These are phyloP conservation scores for Zapornia atra DNA, from an alignment of 2,113 vertebrate genomes.

Conservation along the genomic window DNA sequence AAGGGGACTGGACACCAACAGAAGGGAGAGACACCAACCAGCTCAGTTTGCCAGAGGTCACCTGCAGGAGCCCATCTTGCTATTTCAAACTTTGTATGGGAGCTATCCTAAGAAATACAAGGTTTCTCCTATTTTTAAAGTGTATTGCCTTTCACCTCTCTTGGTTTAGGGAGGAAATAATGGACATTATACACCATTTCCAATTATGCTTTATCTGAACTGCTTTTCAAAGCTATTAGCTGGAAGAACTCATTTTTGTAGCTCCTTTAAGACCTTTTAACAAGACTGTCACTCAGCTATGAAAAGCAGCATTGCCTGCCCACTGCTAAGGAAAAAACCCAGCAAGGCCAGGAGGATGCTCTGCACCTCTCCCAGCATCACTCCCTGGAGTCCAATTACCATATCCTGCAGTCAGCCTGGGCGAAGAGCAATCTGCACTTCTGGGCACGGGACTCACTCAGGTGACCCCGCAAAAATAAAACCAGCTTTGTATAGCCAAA, in stretches of 20 bases:
- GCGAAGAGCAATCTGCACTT: background rate
- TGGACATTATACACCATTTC: too few relatives aligned
- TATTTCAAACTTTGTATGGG: background rate
- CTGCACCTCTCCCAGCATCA: background rate
- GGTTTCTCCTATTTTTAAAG: background rate
- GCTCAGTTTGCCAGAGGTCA: background rate
- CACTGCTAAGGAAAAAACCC: constrained; percentile 22
- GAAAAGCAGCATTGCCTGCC: constrained; percentile 9
- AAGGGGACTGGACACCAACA: background rate
- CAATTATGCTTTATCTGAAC: background rate
- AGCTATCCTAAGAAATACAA: background rate
- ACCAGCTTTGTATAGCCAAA: background rate
- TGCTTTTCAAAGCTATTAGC: constrained; percentile 6
- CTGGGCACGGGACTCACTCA: background rate
- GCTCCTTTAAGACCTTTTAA: constrained; percentile 1
- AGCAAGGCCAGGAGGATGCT: constrained; percentile 21
- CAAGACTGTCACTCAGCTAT: constrained; percentile 16
- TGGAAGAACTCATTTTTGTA: constrained; percentile 4
- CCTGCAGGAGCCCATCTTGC: background rate
- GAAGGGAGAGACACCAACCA: background rate
- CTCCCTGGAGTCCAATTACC: constrained; percentile 55
- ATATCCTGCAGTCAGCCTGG: constrained; percentile 5
- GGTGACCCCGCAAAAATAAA: background rate
- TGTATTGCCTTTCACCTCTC: background rate
- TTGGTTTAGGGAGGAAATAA: background rate